Evolutionary conservation across 2,797 vertebrate species (phyloP).

Genomic region (Enteromius anoplus): DNA sequence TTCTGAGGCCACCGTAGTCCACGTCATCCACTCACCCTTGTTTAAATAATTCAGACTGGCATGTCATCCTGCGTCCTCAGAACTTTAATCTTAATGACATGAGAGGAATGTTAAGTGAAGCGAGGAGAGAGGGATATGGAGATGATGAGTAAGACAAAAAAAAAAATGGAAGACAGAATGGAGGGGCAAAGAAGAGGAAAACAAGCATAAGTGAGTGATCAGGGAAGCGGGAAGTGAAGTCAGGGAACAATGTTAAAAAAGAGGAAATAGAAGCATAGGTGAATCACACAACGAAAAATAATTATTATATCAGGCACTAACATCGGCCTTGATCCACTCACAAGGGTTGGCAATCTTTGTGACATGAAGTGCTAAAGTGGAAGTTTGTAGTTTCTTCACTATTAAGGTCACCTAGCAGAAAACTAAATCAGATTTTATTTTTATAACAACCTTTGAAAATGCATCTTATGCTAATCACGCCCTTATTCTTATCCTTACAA

Average conservation of each 20-base stretch:
- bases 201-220: background rate
- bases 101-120: constrained; percentile 21
- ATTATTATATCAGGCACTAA: background rate
- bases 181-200: background rate
- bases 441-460: background rate
- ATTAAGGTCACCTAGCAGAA: background rate
- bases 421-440: background rate
- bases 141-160: constrained; percentile 26
- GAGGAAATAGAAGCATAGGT: background rate
- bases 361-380: background rate
- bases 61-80: constrained; percentile 31
- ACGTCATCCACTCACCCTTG: constrained; percentile 4
- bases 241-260: background rate
- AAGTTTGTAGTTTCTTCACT: background rate
- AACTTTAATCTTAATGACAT: constrained; percentile 44
- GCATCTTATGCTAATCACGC: background rate
- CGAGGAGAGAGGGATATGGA: constrained; percentile 15
- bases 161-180: constrained; percentile 3
- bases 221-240: background rate
- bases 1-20: constrained; percentile 25
- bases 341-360: background rate
- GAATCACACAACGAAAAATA: background rate
- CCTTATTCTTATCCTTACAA: background rate
- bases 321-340: background rate
- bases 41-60: constrained; percentile 44